phyloP scores from a whole-genome alignment of 2,797 vertebrate genomes.

The Meriones psammophilus region DNA sequence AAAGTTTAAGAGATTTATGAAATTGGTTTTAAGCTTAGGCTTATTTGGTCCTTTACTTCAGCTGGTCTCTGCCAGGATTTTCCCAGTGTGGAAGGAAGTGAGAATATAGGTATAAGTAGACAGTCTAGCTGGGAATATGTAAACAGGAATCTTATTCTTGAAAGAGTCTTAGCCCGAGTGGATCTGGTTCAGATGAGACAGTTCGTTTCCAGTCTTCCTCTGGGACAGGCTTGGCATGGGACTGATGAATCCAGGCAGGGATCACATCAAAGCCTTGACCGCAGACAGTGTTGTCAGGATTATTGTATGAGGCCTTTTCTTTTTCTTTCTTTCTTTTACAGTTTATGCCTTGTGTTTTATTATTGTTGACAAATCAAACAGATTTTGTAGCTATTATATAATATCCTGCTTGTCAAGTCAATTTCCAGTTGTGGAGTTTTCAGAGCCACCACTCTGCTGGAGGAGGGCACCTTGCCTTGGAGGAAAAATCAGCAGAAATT shows the following conservation, averaged over 20 bases:
- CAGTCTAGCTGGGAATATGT: background rate
- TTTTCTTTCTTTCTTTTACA: background rate
- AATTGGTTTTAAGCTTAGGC: too few relatives aligned
- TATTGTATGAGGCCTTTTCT: too few relatives aligned
- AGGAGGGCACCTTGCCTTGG: background rate
- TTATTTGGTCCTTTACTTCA: too few relatives aligned
- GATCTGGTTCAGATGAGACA: background rate
- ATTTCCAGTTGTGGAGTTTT: slow-evolving; percentile 28
- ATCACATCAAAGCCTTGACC: background rate
- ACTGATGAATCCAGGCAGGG: background rate
- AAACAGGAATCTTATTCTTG: background rate
- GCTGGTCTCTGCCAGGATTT: too few relatives aligned
- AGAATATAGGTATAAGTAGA: too few relatives aligned
- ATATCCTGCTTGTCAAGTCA: background rate
- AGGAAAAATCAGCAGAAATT: background rate
- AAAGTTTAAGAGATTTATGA: too few relatives aligned
- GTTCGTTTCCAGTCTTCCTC: background rate
- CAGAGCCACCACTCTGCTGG: background rate
- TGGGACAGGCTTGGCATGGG: background rate
- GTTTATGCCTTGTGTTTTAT: background rate
- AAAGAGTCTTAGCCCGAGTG: background rate
- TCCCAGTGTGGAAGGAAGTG: too few relatives aligned
- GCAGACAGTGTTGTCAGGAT: background rate
- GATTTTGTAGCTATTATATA: slow-evolving; percentile 12
- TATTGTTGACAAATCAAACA: background rate